phyloP scores from a whole-genome alignment of 2,888 invertebrate genomes.

The Drosophila conformis region DNA sequence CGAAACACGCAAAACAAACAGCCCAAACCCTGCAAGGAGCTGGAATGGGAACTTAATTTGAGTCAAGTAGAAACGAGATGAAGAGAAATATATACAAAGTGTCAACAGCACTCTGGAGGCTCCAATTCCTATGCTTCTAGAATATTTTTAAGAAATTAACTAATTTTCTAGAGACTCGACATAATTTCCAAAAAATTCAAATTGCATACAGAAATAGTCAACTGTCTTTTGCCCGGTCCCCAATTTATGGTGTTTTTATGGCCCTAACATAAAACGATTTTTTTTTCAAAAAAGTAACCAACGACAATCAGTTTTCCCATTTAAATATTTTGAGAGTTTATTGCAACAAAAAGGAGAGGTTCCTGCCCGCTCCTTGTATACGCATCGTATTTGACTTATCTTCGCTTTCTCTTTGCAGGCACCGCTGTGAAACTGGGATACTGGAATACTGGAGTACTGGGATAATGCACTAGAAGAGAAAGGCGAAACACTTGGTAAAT shows the following conservation, averaged over 20 bases:
- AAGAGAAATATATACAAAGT: neutral
- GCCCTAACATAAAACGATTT: constrained; percentile 9
- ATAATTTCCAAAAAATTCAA: neutral
- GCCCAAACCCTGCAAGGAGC: neutral
- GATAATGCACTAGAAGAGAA: constrained; percentile 39
- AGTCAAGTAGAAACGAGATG: constrained; percentile 5
- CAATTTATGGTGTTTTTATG: constrained; percentile 1
- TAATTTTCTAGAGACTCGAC: neutral
- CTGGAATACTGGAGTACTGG: constrained; percentile 13
- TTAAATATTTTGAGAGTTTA: constrained; percentile 3
- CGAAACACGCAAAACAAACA: constrained; percentile 20
- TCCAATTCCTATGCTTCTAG: neutral
- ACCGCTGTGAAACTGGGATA: constrained; percentile 1
- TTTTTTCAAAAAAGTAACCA: constrained; percentile 21
- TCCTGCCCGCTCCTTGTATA: neutral
- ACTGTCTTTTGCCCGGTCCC: neutral
- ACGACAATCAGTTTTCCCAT: constrained; percentile 14
- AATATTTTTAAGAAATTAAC: neutral
- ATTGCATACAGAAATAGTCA: neutral
- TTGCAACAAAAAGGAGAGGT: neutral
- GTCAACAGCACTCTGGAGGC: neutral
- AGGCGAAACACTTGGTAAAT: constrained; percentile 34
- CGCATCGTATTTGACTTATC: constrained; percentile 11
- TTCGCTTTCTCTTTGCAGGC: constrained; percentile 38
- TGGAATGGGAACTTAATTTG: constrained; percentile 19